A percentile compares a stretch with the other conserved stretches of the same genome.
Evolutionary conservation across 64 coral and sea anemone species (phyloP).

Genomic region (Porites australiensis): DNA sequence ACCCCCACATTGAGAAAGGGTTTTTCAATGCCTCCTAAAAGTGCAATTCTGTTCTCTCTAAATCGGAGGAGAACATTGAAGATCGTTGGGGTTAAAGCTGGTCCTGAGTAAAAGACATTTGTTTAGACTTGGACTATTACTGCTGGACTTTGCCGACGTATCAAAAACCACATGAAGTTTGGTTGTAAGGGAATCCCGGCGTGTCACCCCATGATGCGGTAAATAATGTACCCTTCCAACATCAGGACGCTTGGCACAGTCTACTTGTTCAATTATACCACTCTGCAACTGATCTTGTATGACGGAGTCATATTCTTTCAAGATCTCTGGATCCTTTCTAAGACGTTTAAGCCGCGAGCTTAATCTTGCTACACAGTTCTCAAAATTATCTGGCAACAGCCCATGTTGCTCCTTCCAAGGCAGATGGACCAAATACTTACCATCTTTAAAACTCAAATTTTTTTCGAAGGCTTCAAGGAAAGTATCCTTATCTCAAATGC

Average conservation of each 20-base stretch:
- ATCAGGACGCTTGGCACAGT: too few species aligned
- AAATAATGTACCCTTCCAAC: constrained; percentile 51
- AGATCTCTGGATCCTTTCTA: too few species aligned
- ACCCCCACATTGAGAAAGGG: too few species aligned
- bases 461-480: constrained; percentile 39
- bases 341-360: too few species aligned
- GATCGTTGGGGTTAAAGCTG: too few species aligned
- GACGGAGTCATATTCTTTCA: too few species aligned
- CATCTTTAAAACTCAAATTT: constrained; percentile 31
- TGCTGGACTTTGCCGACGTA: constrained; percentile 29
- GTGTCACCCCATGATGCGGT: constrained; percentile 22
- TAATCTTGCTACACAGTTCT: constrained; percentile 8
- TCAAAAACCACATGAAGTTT: constrained; percentile 57
- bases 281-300: constrained; percentile 30
- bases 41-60: too few species aligned
- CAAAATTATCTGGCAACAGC: constrained; percentile 55
- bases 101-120: background rate
- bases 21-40: too few species aligned
- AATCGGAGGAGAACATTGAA: constrained; percentile 2
- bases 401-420: constrained; percentile 55
- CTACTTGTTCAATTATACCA: constrained; percentile 22
- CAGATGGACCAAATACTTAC: background rate
- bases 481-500: constrained; percentile 8
- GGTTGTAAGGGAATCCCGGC: constrained; percentile 27
- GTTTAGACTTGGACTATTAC: background rate